Conservation (phyloP, 2,797 vertebrate genomes). For the Platalea minor region DNA sequence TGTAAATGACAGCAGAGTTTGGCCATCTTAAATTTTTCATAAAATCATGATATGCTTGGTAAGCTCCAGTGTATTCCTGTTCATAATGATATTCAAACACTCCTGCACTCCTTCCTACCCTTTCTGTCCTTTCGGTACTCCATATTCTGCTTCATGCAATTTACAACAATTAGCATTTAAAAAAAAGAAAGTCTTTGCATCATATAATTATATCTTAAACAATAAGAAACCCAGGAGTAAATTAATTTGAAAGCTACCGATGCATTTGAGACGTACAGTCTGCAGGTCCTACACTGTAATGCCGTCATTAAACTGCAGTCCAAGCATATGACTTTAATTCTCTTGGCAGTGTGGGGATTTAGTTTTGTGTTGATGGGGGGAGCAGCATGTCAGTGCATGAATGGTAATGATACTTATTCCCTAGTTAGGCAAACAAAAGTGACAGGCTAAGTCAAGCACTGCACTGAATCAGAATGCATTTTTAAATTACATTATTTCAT, state of each 20-base stretch:
- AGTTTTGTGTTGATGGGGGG: constrained; percentile 28
- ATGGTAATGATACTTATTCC: constrained; percentile 50
- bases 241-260: constrained; percentile 40
- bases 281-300: background rate
- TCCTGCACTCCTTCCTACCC: background rate
- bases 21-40: background rate
- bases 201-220: constrained; percentile 13
- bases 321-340: constrained; percentile 8
- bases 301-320: background rate
- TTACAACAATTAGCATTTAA: constrained; percentile 1
- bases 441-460: background rate
- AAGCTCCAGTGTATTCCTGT: background rate
- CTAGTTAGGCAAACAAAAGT: constrained; percentile 42
- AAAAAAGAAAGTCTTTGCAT: background rate
- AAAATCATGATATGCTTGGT: background rate
- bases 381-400: constrained; percentile 5
- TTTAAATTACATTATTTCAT: background rate
- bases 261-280: background rate
- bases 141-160: background rate
- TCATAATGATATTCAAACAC: constrained; percentile 1
- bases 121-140: background rate
- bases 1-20: background rate
- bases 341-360: constrained; percentile 7
- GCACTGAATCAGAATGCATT: background rate
- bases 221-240: constrained; percentile 43